Percentiles rank a stretch among this genome's conserved stretches.
Conservation (phyloP, 2,797 vertebrate genomes). For the Acrossocheilus fasciatus region DNA sequence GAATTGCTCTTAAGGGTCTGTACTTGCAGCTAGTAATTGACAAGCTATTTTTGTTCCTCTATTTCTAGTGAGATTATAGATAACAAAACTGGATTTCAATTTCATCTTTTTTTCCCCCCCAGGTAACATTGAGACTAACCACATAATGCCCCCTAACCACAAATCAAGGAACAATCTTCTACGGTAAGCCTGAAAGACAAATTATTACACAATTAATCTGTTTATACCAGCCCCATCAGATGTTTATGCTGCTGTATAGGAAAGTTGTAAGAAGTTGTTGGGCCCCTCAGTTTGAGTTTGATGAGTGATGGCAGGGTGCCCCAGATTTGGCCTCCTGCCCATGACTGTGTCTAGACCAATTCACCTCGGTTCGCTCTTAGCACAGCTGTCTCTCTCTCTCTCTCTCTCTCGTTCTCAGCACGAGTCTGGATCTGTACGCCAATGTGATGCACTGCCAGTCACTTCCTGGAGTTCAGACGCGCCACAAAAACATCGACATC, state of each 20-base stretch:
- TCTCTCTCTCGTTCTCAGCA: conserved; percentile 73
- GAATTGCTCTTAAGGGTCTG: conserved; percentile 91
- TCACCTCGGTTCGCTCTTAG: neutral
- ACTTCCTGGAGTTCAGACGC: conserved; percentile 91
- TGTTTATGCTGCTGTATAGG: neutral
- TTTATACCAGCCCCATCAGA: neutral
- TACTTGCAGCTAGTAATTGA: neutral
- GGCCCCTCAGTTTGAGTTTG: conserved; percentile 5
- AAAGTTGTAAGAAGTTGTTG: neutral
- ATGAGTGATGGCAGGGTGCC: neutral
- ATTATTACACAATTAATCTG: neutral
- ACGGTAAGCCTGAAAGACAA: conserved; percentile 77
- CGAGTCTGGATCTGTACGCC: conserved; percentile 90
- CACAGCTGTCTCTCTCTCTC: conserved; percentile 35
- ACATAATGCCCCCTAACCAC: conserved; percentile 88
- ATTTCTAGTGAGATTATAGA: neutral
- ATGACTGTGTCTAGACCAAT: conserved; percentile 1
- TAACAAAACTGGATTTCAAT: neutral
- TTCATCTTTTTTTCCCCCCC: neutral
- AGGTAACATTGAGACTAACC: conserved; percentile 97
- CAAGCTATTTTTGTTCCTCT: neutral
- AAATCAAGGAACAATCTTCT: conserved; percentile 92
- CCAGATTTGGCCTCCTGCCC: conserved; percentile 9
- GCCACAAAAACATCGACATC: conserved; percentile 92
- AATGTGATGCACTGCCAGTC: conserved; percentile 96